Evolutionary conservation across 2,888 invertebrate genomes (phyloP), one percentile per base, ranked within the genome.

Genomic region (Rhingia campestris): DNA sequence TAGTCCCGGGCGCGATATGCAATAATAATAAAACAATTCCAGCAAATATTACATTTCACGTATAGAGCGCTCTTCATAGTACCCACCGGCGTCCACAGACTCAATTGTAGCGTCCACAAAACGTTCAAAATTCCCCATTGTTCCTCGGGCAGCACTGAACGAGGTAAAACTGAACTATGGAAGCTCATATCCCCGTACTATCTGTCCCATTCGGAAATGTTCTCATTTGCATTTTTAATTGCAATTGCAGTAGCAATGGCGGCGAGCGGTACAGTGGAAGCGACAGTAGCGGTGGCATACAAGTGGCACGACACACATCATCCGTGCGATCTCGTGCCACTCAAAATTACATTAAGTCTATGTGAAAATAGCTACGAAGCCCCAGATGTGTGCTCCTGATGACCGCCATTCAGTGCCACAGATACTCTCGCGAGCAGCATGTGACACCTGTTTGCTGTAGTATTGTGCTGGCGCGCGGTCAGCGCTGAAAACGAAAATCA

Each of bases 161-260:
- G 4, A 4, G 6, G 14, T 9, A 49, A 1, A 22, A 22, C 22
- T 22, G 22, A 22, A 22, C 22, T 22, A 22, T 22, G 22, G 22
- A 22, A 22, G 22, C 22, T 22, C 22, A 22, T 22, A 2, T 22
- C 2, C 9, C 32, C 9, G 22, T 32, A 49, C 30, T 69, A 22
- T 41, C n/a, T 22, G 9, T 43, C 33, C 56, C 32, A 22, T 22
- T 47, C 49, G 14, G 35, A 32, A 33, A 9, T 3, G 47, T 30
- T 59, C 59, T 84, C 74, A 84, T 84, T 84, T 84, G 75, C 84
- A 84, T 80, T 79, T 84, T 84, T 84, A 84, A 84, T 80, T 84
- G 79, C 59, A 69, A 79, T 79, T 79, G 56, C 79, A 84, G 54
- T 66, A 37, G 43, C 54, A 47, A 30, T 35, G 14, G 30, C 12